A percentile compares a stretch with the other conserved stretches of the same genome.
These are phyloP conservation scores for Cassiopea xamachana DNA, from an alignment of 30 jellyfish, hydroid and myxozoan species.

Conservation along the genomic window DNA sequence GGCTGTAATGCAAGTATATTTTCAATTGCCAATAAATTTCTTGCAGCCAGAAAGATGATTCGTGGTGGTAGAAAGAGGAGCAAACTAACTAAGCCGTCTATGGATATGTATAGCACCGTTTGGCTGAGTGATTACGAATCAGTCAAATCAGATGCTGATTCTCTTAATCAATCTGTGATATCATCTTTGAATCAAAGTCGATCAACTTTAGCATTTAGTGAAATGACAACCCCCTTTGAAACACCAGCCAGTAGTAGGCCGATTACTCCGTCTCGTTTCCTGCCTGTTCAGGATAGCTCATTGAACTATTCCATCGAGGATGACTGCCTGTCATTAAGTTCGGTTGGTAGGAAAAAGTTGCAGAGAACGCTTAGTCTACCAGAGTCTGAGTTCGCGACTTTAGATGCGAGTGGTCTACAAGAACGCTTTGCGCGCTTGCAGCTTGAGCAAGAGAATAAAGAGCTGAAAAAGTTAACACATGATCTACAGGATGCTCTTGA, in stretches of 20 bases:
- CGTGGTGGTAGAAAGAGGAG: conserved; percentile 83
- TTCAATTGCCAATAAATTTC: conserved; percentile 66
- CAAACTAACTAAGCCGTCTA: conserved; percentile 57
- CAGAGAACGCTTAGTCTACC: conserved; percentile 96
- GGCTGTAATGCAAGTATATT: conserved; percentile 19
- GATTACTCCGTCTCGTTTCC: conserved; percentile 79
- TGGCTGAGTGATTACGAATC: conserved; percentile 99
- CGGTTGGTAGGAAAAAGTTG: conserved; percentile 78
- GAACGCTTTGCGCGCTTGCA: conserved; percentile 95
- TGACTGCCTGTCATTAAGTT: conserved; percentile 70
- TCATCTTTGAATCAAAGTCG: conserved; percentile 84
- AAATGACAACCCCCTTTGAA: conserved; percentile 70
- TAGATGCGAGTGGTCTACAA: conserved; percentile 90
- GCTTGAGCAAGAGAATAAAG: conserved; percentile 96
- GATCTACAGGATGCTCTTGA: conserved; percentile 95
- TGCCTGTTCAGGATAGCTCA: conserved; percentile 44
- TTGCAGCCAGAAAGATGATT: conserved; percentile 76
- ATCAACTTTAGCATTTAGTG: conserved; percentile 72
- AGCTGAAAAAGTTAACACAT: conserved; percentile 73
- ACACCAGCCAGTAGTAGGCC: conserved; percentile 83
- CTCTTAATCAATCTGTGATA: conserved; percentile 76
- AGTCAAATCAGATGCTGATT: conserved; percentile 84
- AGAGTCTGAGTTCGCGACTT: conserved; percentile 89
- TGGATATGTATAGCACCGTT: conserved; percentile 98
- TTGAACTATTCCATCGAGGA: conserved; percentile 59